Conservation (phyloP, 2,888 invertebrate genomes). For the Habroteleia sp. region DNA sequence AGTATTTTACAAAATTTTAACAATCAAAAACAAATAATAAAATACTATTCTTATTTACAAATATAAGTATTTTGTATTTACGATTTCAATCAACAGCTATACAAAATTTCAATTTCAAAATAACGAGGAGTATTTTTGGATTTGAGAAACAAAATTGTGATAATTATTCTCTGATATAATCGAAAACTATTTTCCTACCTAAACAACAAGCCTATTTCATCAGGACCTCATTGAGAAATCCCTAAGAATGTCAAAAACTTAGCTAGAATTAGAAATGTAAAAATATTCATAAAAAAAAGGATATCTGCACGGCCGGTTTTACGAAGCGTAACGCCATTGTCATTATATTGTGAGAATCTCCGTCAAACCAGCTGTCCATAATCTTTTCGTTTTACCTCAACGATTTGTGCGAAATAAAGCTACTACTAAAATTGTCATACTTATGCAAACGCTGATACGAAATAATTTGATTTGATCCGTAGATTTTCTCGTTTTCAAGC, state of each 20-base stretch:
- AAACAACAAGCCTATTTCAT: constrained; percentile 34
- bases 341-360: constrained; percentile 28
- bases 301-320: constrained; percentile 47
- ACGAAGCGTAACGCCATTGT: constrained; percentile 33
- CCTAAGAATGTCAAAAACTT: constrained; percentile 19
- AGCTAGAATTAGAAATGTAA: constrained; percentile 35
- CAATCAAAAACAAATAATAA: not conserved
- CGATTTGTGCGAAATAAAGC: no score
- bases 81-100: not conserved
- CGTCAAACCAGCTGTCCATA: constrained; percentile 50
- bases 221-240: constrained; percentile 57
- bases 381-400: constrained; percentile 18
- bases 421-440: no score
- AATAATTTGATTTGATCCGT: no score
- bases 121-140: constrained; percentile 38
- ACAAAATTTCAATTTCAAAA: constrained; percentile 16
- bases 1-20: constrained; percentile 33
- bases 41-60: not conserved
- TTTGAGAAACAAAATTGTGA: constrained; percentile 38
- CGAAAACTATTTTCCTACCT: constrained; percentile 56
- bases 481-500: no score
- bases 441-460: no score
- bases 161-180: constrained; percentile 29
- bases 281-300: constrained; percentile 14
- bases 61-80: constrained; percentile 8